Base-by-base conservation (phyloP, 1,140 invertebrate species). In the Zaprionus vittiger region DNA sequence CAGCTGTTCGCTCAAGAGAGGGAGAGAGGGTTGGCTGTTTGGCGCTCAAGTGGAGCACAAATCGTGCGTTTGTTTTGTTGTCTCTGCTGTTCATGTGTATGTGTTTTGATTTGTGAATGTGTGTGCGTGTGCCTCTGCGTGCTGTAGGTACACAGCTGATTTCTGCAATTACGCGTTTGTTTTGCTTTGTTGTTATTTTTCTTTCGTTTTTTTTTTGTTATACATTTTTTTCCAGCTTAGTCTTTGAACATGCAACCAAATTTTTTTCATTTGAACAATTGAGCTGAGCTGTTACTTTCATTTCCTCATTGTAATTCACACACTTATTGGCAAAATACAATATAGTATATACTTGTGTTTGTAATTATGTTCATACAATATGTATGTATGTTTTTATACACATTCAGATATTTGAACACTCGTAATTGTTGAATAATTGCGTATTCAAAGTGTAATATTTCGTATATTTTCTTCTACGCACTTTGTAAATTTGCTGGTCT, bases 141-240 rank as follows among this genome's bases (percentile, higher is more conserved):
- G 83, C 80, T 82, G 83, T 91, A 80, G 86, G 84, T 92, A 92
- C 87, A 92, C 91, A 92, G 91, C 91, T 92, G 91, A 92, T 92
- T 92, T 92, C 91, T 91, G 91, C 91, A 87, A 90, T 87, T 91
- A 91, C 83, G 91, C 87, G 79, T 90, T 84, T 81, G 80, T 90
- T 89, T 91, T 90, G 81, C 83, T 84, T 82, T 52, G 47, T 86
- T 86, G 73, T 89, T 83, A 79, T 79, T 91, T 73, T 76, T 80
- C 59, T 66, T 69, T 52, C 15, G n/a, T 17, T 52, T 84, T 63
- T 63, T 31, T 77, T 73, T 75, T 67, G 54, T 71, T 63, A 65
- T 69, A 70, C 59, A 79, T 78, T 78, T 78, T 66, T 89, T 89
- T 87, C 67, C 81, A 84, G 69, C 79, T 79, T 70, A 55, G 49